Evolutionary conservation across 2,888 invertebrate genomes (phyloP).

Genomic region (Aporophyla nigra): DNA sequence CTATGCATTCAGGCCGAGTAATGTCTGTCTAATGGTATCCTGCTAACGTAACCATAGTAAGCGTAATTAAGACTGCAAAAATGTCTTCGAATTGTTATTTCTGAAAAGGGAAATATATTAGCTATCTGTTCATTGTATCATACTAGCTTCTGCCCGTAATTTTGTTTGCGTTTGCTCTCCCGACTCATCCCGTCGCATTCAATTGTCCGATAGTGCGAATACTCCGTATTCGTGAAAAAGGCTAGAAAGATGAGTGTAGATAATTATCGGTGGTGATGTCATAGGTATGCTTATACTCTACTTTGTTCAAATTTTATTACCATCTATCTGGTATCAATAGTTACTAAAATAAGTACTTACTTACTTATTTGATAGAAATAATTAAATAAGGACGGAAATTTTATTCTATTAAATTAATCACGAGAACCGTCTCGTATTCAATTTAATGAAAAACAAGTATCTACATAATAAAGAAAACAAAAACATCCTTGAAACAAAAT

Average conservation of each 20-base stretch:
- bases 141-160: no score
- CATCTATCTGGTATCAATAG: background rate
- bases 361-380: background rate
- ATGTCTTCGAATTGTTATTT: background rate
- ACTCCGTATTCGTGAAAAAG: no score
- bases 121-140: no score
- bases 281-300: background rate
- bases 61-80: conserved; percentile 19
- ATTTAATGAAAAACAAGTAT: background rate
- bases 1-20: conserved; percentile 25
- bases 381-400: background rate
- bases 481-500: background rate
- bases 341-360: background rate
- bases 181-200: no score
- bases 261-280: no score
- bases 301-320: background rate
- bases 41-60: background rate
- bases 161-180: no score
- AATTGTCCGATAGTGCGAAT: no score
- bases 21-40: conserved; percentile 10
- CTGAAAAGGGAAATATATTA: background rate
- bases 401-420: background rate
- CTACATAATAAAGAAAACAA: background rate
- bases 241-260: no score
- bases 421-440: background rate